Base-by-base conservation (phyloP, 2,888 invertebrate genomes). In the Andrena camellia region DNA sequence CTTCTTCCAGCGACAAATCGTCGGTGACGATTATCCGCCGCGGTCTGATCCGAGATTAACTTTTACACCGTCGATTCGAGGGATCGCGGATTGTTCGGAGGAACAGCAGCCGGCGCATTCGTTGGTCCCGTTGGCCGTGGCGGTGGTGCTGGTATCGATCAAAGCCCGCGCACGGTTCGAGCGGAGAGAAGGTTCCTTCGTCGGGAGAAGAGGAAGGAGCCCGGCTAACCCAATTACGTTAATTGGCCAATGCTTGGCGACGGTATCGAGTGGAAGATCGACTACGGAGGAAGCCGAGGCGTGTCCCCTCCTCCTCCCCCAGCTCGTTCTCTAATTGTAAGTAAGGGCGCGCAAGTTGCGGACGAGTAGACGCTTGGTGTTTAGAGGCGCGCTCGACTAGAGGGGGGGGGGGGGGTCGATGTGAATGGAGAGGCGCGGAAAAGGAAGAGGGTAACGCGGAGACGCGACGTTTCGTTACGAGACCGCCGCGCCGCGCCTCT, bases 191-290 rank as follows among this genome's bases (percentile, higher is more conserved):
- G 71, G 63, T 42, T 71, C 77, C 74, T 84, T 77, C 54, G 33
- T 71, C 48, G 59, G 26, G 71, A 72, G 72, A 77, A 13, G 62
- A 62, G 20, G 5, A 20, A 17, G 31, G 60, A 29, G 62, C 74
- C 33, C 20, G 29, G 20, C 80, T 91, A 90, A 91, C 84, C 86
- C 88, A 90, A 91, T 91, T 90, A 91, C 78, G 84, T 87, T 90
- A 91, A 90, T 91, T 91, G 90, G 87, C 88, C 86, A 88, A 90
- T 86, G 90, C 90, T 90, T 88, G 88, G 88, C 89, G 90, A 91
- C 90, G 89, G 86, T 88, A 90, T 91, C 90, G 90, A 91, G 90
- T 88, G 86, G 85, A 84, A 86, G 86, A 86, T 87, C 81, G 76
- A 72, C 76, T 42, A 17, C 0, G 17, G 80, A 81, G 74, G 35